Conservation (phyloP, 2,113 vertebrate species). For the Heterocephalus glaber region DNA sequence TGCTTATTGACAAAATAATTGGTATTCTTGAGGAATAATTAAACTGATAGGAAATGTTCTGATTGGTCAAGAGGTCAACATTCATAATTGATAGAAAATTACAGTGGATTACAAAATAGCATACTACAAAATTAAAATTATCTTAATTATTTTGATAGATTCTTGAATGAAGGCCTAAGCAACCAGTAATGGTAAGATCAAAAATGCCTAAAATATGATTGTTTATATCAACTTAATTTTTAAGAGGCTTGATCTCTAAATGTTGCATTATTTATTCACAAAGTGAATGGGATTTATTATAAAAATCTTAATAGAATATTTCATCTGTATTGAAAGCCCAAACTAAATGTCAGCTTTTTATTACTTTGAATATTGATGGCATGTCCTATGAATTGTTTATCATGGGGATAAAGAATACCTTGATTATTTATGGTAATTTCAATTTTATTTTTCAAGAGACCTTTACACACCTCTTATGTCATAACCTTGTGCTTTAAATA, state of each 20-base stretch:
- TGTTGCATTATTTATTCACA: constrained; percentile 65
- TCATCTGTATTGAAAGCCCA: constrained; percentile 49
- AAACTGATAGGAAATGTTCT: constrained; percentile 60
- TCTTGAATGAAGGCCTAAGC: constrained; percentile 54
- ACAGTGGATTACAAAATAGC: constrained; percentile 58
- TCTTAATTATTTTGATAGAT: constrained; percentile 61
- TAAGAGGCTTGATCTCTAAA: constrained; percentile 50
- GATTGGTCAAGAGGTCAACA: constrained; percentile 68
- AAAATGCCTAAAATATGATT: constrained; percentile 47
- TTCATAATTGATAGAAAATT: constrained; percentile 75
- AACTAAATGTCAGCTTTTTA: constrained; percentile 77
- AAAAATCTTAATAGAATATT: constrained; percentile 67
- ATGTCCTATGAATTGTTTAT: constrained; percentile 72
- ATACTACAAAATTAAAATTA: constrained; percentile 55
- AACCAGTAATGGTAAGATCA: constrained; percentile 9
- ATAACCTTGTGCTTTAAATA: constrained; percentile 65
- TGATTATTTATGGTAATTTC: constrained; percentile 76
- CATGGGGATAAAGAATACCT: constrained; percentile 50
- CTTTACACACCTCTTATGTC: constrained; percentile 42
- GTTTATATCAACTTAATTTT: constrained; percentile 46
- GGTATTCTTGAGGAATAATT: constrained; percentile 63
- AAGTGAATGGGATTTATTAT: constrained; percentile 60
- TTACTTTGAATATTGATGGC: constrained; percentile 74
- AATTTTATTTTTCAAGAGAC: constrained; percentile 67
- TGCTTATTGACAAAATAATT: constrained; percentile 72